Conservation (phyloP, 2,113 vertebrate genomes). For the Campylorhamphus procurvoides region DNA sequence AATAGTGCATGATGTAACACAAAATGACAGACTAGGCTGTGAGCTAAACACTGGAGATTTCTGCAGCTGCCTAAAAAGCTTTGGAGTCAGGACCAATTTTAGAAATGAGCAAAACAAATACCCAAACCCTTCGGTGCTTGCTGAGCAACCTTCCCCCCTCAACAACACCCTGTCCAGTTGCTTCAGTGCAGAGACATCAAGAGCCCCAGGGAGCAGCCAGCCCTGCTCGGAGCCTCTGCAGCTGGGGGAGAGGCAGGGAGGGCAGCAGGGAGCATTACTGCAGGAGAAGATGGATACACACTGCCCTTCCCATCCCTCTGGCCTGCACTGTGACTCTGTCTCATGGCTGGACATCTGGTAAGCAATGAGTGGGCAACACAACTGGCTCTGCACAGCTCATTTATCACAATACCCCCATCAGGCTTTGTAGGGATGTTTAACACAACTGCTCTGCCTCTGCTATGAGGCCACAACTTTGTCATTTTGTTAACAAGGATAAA, state of each 20-base stretch:
- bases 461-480: not conserved
- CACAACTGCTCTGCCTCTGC: not conserved
- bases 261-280: not conserved
- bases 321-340: fast-evolving
- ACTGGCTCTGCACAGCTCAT: not conserved
- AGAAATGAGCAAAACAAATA: not conserved
- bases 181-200: too few species aligned
- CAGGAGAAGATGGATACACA: fast-evolving
- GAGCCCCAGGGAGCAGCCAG: not conserved
- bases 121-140: not conserved
- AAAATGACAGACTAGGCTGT: not conserved
- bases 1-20: not conserved
- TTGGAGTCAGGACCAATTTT: not conserved
- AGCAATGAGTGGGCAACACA: fast-evolving
- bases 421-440: not conserved
- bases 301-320: not conserved
- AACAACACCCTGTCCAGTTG: not conserved
- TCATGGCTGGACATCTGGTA: not conserved
- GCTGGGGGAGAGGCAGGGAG: not conserved
- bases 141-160: not conserved
- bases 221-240: not conserved
- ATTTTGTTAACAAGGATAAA: not conserved
- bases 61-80: constrained; percentile 13
- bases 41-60: not conserved
- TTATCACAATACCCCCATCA: not conserved